These are phyloP conservation scores for Megamerina dolium DNA, from an alignment of 2,888 invertebrate species.

Conservation along the genomic window DNA sequence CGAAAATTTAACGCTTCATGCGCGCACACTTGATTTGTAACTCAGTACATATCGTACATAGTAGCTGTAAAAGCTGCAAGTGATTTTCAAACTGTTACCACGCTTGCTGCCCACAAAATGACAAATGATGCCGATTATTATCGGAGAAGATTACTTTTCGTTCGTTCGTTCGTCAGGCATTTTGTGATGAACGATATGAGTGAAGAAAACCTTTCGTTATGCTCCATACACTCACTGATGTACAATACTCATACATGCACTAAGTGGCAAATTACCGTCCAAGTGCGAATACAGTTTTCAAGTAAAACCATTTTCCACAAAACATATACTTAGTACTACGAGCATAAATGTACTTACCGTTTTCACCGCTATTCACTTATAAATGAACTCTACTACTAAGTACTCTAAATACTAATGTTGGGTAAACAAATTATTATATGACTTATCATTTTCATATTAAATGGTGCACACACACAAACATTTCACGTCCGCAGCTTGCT, in stretches of 20 bases:
- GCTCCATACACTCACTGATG: conserved; percentile 16
- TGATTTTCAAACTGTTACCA: conserved; percentile 49
- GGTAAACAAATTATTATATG: no score
- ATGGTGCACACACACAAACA: no score
- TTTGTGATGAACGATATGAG: conserved; percentile 5
- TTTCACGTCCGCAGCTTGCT: no score
- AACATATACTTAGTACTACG: no score
- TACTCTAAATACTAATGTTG: no score
- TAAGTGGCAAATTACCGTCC: conserved; percentile 45
- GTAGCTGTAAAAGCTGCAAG: conserved; percentile 41
- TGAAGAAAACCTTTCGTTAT: conserved; percentile 20
- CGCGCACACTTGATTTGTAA: conserved; percentile 23
- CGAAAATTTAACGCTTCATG: conserved; percentile 32
- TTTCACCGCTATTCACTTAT: no score
- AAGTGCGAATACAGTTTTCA: conserved; percentile 28
- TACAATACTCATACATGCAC: conserved; percentile 11
- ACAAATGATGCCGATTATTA: conserved; percentile 20
- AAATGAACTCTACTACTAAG: no score
- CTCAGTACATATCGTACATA: conserved; percentile 5
- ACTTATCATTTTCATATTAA: no score
- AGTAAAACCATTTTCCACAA: conserved; percentile 41
- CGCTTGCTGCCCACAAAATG: conserved; percentile 48
- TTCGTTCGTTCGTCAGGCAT: not conserved
- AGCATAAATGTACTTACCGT: no score
- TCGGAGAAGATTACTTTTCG: conserved; percentile 12